A percentile compares a stretch with the other conserved stretches of the same genome.
These are phyloP conservation scores for Andrena bucephala DNA, from an alignment of 2,888 invertebrate species.

Conservation along the genomic window DNA sequence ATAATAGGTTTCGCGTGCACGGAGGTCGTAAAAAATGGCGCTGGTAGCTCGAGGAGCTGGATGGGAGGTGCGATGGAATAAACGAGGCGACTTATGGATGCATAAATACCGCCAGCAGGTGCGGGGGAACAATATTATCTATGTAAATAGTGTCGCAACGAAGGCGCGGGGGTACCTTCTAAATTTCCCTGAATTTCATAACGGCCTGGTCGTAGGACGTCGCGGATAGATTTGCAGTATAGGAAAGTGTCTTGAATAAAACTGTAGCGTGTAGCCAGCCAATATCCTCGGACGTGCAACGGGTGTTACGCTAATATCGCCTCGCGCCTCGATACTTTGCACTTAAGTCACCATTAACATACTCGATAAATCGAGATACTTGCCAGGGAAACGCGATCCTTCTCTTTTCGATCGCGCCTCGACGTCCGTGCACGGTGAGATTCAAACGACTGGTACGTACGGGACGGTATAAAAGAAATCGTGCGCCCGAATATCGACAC, in stretches of 20 bases:
- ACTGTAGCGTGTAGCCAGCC: no score
- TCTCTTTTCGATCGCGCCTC: background rate
- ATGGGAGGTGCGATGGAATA: conserved; percentile 14
- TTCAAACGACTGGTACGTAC: conserved; percentile 19
- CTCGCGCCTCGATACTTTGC: background rate
- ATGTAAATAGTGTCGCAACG: conserved; percentile 39
- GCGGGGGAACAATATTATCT: conserved; percentile 40
- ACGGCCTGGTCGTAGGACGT: conserved; percentile 1
- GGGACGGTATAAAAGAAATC: conserved; percentile 20
- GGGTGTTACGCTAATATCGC: no score
- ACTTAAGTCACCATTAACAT: background rate
- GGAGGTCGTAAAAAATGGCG: conserved; percentile 17
- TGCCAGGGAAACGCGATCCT: background rate
- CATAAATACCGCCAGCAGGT: conserved; percentile 44
- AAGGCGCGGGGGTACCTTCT: conserved; percentile 9
- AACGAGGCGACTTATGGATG: conserved; percentile 40
- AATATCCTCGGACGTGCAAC: no score
- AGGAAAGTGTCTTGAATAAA: conserved; percentile 9
- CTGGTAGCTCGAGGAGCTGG: background rate
- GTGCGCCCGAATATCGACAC: conserved; percentile 45
- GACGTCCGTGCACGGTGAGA: background rate
- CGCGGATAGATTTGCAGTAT: conserved; percentile 17
- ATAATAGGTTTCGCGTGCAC: conserved; percentile 26
- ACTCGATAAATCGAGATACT: conserved; percentile 5
- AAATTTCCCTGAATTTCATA: conserved; percentile 38